Evolutionary conservation across 2,888 invertebrate species (phyloP).

Genomic region (Campopleginae sp.): DNA sequence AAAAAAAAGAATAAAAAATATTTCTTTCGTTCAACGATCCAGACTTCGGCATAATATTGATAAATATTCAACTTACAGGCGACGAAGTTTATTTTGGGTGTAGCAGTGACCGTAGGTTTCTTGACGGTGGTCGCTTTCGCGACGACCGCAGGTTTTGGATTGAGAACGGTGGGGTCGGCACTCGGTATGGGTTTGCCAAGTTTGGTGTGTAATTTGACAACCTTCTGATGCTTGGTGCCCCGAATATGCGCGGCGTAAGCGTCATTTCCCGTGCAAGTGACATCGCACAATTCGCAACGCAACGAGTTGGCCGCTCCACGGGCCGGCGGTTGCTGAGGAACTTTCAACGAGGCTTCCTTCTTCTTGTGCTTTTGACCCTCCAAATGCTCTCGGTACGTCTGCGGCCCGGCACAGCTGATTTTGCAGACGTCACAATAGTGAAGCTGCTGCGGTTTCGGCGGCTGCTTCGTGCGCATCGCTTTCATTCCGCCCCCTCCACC

Average conservation of each 20-base stretch:
- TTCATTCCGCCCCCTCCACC: conserved; percentile 85
- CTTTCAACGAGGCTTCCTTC: conserved; percentile 95
- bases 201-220: conserved; percentile 97
- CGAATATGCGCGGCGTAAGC: conserved; percentile 99
- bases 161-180: conserved; percentile 95
- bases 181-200: conserved; percentile 99
- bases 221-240: conserved; percentile 99
- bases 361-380: conserved; percentile 99
- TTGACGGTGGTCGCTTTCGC: conserved; percentile 81
- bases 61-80: conserved; percentile 85
- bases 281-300: conserved; percentile 98
- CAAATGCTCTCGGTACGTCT: conserved; percentile 97
- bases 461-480: conserved; percentile 90
- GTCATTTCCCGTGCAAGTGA: conserved; percentile 99
- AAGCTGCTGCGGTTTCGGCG: conserved; percentile 95
- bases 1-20: no score
- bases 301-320: conserved; percentile 89
- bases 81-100: conserved; percentile 94
- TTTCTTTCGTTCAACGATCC: no score
- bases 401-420: conserved; percentile 98
- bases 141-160: conserved; percentile 81
- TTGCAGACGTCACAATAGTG: conserved; percentile 99
- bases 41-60: no score
- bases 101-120: conserved; percentile 86
- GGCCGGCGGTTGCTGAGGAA: conserved; percentile 85